Evolutionary conservation across 2,797 vertebrate species (phyloP), one percentile per base, ranked within the genome.

Genomic region (Hoplostethus mediterraneus): DNA sequence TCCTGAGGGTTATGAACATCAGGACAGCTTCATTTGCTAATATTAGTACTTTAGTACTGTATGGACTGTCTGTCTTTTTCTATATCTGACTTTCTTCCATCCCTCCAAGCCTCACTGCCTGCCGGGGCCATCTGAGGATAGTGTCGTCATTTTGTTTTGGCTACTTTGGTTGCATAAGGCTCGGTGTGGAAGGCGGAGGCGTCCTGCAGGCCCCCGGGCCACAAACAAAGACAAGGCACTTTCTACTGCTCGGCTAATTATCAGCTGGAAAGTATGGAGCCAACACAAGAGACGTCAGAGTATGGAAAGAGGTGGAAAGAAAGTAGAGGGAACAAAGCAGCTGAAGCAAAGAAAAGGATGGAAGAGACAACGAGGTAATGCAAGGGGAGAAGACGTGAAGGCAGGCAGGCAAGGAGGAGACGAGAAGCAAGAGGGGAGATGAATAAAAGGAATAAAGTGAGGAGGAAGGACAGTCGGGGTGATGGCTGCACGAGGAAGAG

Each of bases 161-260:
- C n/a, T 63, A 48, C 79, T 81, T 77, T 21, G 21, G 21, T 21
- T 21, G 64, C 63, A 55, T 65, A 79, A 83, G 74, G 68, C 67
- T 60, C 42, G 25, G 44, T n/a, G 52, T 51, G 54, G 48, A 38
- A 67, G 77, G 74, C 57, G 7, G 69, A 66, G 76, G 76, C 49
- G 36, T 85, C 79, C 75, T 63, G 42, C 51, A 40, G 49, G 59
- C 61, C 72, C 30, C 1, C 5, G 64, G 81, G 80, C 67, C 73
- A 78, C 62, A 80, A 86, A 85, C 71, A 79, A 57, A 83, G 67
- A 63, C 0, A 5, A 73, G 52, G 60, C 68, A 17, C 67, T 63
- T 64, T 71, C 47, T 57, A 60, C 72, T 60, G 70, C 54, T 63
- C 62, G 70, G 65, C 73, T 84, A 83, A 90, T 90, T 87, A 90